Percentiles rank a stretch among this genome's conserved stretches.
These are phyloP conservation scores for Perca flavescens DNA, from an alignment of 2,113 vertebrate genomes.

Conservation along the genomic window DNA sequence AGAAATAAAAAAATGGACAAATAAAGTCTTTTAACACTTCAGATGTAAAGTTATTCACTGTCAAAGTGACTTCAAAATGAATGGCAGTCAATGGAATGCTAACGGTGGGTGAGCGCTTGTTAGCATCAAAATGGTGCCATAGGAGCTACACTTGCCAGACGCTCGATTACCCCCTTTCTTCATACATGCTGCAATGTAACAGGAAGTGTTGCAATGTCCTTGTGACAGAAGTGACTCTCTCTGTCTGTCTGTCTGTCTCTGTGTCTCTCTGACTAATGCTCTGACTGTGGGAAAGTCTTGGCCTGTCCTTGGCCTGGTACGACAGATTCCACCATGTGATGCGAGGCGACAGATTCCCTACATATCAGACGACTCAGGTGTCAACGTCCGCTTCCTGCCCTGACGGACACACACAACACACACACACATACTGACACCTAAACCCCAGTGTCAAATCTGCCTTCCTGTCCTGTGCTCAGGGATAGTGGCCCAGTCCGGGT, in stretches of 20 bases:
- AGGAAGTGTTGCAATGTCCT: conserved; percentile 33
- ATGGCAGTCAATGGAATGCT: no score
- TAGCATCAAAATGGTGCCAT: no score
- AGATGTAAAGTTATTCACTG: no score
- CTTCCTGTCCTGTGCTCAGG: conserved; percentile 64
- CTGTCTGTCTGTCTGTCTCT: conserved; percentile 14
- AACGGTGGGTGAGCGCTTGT: no score
- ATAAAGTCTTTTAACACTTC: no score
- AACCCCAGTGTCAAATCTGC: conserved; percentile 54
- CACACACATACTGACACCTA: conserved; percentile 63
- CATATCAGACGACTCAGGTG: conserved; percentile 73
- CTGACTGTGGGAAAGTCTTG: conserved; percentile 75
- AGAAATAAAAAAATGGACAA: no score
- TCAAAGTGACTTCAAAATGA: no score
- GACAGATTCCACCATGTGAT: conserved; percentile 72
- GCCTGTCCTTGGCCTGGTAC: conserved; percentile 69
- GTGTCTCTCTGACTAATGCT: conserved; percentile 57
- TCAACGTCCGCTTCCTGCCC: conserved; percentile 75
- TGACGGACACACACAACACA: conserved; percentile 32
- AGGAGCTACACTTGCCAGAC: no score
- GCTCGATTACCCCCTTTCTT: not conserved
- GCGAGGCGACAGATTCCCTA: conserved; percentile 72
- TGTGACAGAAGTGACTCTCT: conserved; percentile 21
- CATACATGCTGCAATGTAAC: not conserved
- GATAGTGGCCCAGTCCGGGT: conserved; percentile 48